These are phyloP conservation scores for Ursus arctos DNA, from an alignment of 2,113 vertebrate genomes.

Conservation along the genomic window DNA sequence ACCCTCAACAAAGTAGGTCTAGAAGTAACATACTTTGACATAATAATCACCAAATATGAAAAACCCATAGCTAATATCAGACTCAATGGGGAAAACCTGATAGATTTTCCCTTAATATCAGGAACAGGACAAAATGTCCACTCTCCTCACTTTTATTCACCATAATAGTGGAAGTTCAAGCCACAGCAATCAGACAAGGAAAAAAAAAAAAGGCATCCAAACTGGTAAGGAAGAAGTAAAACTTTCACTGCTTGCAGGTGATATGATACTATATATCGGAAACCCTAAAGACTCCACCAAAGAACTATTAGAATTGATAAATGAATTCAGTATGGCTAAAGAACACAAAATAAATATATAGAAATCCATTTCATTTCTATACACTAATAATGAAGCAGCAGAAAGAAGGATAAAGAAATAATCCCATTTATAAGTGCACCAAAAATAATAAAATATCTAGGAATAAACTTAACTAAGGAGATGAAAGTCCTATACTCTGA, in stretches of 20 bases:
- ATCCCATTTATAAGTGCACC: too few relatives aligned
- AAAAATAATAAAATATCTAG: too few relatives aligned
- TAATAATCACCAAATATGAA: neutral
- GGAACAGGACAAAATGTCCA: neutral
- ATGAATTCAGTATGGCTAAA: neutral
- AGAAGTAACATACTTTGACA: neutral
- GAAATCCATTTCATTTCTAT: neutral
- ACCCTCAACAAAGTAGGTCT: neutral
- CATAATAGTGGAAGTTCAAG: neutral
- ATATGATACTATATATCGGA: neutral
- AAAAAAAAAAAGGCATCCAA: neutral
- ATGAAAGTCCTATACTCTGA: too few relatives aligned
- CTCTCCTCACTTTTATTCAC: neutral
- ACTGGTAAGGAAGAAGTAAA: neutral
- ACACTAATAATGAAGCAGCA: neutral
- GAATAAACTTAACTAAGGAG: too few relatives aligned
- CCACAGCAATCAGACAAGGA: neutral
- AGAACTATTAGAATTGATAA: neutral
- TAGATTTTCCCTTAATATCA: neutral
- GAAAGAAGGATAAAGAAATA: too few relatives aligned
- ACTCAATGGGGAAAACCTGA: neutral
- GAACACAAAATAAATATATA: neutral
- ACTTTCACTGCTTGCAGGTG: neutral
- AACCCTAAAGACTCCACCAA: neutral
- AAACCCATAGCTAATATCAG: neutral